Base-by-base conservation (phyloP, 2,888 invertebrate genomes). In the Lissonota sp. region DNA sequence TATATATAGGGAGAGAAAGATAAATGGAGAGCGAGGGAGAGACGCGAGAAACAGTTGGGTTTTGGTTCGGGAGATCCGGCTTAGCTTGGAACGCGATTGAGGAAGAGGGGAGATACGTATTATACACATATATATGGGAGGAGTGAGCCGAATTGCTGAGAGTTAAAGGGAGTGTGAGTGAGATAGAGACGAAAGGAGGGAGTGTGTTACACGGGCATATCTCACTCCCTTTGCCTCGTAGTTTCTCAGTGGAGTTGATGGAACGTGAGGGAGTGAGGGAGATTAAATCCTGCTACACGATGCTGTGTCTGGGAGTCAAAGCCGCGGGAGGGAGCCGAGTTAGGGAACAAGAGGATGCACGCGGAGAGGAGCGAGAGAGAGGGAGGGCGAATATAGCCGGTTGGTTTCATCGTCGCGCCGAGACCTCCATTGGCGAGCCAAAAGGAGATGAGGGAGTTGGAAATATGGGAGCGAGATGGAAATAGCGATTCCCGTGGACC, bases 361-460 rank as follows among this genome's bases (percentile, higher is more conserved):
- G 72, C 58, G 79, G 80, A 78, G 81, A 71, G 79, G 80, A 78
- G 81, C 74, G 72, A 64, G 58, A 57, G 73, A 51, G 75, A 66
- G 53, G 40, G 80, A 53, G 74, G 57, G 79, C 79, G 72, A 71
- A 72, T 80, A 26, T 62, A 69, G 70, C 57, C 55, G 75, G 70
- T 57, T 73, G 42, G 88, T 89, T 88, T 86, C 86, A 87, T 85
- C 86, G 86, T 84, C 83, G 86, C 84, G 85, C 84, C 75, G 86
- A 83, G 88, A 86, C 86, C 86, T 84, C 84, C 77, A 81, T 86
- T 83, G 84, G 84, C 39, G 51, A 53, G 69, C 12, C 44, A 58
- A 39, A 44, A 42, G 46, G 39, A 26, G 57, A 26, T 26, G 26
- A 26, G 26, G 26, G 26, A 26, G 49, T 44, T 6, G 44, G 26